These are phyloP conservation scores for Microplitis demolitor DNA, from an alignment of 1,140 invertebrate species.

Conservation along the genomic window DNA sequence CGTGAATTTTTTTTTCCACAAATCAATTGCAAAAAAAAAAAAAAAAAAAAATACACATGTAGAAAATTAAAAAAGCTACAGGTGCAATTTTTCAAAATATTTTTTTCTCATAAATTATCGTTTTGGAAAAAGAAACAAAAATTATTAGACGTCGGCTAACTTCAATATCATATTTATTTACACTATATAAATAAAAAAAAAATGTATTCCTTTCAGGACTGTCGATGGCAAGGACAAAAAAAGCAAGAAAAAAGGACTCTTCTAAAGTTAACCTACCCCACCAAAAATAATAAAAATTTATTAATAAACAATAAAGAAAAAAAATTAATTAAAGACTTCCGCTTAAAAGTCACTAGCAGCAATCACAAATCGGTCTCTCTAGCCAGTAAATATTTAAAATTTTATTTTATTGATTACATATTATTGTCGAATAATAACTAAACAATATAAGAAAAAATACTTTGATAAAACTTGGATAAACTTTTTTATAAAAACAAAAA, in stretches of 20 bases:
- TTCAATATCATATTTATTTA: too few relatives aligned
- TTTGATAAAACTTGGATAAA: neutral
- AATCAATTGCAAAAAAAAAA: too few relatives aligned
- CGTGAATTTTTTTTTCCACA: too few relatives aligned
- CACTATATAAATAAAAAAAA: neutral
- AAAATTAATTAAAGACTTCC: neutral
- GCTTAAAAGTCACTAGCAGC: neutral
- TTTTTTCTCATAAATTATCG: too few relatives aligned
- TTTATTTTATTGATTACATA: too few relatives aligned
- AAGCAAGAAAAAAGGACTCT: conserved; percentile 67
- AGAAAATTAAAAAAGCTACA: too few relatives aligned
- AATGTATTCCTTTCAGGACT: conserved; percentile 60
- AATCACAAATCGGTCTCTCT: neutral
- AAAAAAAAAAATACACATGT: too few relatives aligned
- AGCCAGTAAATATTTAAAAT: neutral
- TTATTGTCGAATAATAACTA: too few relatives aligned
- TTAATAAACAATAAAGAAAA: neutral
- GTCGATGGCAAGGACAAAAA: conserved; percentile 68
- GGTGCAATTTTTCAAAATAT: too few relatives aligned
- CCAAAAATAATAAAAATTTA: conserved; percentile 15
- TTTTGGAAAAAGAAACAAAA: too few relatives aligned
- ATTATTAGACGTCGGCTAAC: too few relatives aligned
- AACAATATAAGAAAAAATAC: neutral
- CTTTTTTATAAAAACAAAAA: neutral
- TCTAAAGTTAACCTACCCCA: conserved; percentile 50